Evolutionary conservation across 2,113 vertebrate genomes (phyloP).

Genomic region (Egretta garzetta): DNA sequence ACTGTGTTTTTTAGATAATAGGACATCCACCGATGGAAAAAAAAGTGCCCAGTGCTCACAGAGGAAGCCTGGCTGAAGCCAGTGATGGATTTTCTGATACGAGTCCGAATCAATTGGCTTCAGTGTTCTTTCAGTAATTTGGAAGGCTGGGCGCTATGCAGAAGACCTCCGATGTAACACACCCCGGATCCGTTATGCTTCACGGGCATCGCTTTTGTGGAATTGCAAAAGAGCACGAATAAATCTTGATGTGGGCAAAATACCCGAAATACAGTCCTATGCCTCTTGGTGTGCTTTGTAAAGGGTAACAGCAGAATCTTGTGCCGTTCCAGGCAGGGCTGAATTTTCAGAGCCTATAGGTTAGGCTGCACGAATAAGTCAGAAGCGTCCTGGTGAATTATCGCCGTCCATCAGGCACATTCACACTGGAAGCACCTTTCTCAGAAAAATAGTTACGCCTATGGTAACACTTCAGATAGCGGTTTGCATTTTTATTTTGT

Average conservation of each 20-base stretch:
- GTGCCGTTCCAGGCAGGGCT: not conserved
- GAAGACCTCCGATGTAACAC: not conserved
- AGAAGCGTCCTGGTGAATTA: not conserved
- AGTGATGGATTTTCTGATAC: not conserved
- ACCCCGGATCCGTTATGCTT: fast-evolving
- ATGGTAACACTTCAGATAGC: not conserved
- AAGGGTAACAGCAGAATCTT: fast-evolving
- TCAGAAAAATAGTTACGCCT: not conserved
- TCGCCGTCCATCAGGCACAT: not conserved
- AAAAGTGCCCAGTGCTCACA: fast-evolving
- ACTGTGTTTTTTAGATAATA: not conserved
- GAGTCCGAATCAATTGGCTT: not conserved
- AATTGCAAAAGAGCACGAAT: not conserved
- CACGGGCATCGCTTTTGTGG: not conserved
- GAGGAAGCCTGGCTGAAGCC: not conserved
- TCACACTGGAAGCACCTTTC: not conserved
- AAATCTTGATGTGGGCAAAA: not conserved
- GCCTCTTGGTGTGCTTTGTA: too few species aligned
- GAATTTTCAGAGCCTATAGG: not conserved
- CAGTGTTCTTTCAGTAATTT: not conserved
- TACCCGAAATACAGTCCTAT: fast-evolving
- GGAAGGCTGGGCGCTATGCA: not conserved
- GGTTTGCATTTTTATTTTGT: not conserved
- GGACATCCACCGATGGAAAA: fast-evolving
- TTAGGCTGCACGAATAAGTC: fast-evolving